Evolutionary conservation across 2,888 invertebrate species (phyloP).

Genomic region (Podabrus alpinus): DNA sequence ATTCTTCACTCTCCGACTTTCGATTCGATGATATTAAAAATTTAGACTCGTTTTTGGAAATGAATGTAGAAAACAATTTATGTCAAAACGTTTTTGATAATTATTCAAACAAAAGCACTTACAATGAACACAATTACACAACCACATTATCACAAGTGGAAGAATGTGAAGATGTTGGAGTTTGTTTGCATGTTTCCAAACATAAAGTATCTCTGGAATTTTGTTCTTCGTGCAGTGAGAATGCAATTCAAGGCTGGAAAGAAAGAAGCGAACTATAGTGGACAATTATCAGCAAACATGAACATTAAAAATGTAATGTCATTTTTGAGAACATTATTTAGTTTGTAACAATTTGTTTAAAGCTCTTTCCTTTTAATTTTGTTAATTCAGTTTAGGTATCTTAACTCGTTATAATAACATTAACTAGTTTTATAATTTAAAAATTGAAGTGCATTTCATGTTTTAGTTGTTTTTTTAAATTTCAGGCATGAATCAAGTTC

Average conservation of each 20-base stretch:
- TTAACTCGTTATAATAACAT: constrained; percentile 22
- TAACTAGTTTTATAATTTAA: constrained; percentile 6
- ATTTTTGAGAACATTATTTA: constrained; percentile 20
- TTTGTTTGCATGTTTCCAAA: constrained; percentile 63
- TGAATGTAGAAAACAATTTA: not conserved
- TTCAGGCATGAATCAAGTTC: constrained; percentile 37
- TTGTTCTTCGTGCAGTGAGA: constrained; percentile 61
- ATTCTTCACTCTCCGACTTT: constrained; percentile 6
- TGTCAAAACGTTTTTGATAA: not conserved
- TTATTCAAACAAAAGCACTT: not conserved
- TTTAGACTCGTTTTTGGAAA: not conserved
- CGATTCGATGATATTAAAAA: not conserved
- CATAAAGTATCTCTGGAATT: constrained; percentile 63
- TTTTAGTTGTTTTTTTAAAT: constrained; percentile 40
- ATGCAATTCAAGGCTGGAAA: constrained; percentile 48
- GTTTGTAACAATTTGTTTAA: constrained; percentile 21
- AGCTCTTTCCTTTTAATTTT: constrained; percentile 42
- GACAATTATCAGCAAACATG: constrained; percentile 23
- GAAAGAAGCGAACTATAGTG: constrained; percentile 16
- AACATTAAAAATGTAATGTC: constrained; percentile 47
- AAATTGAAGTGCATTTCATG: not conserved
- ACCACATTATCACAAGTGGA: not conserved
- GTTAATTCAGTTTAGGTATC: constrained; percentile 9
- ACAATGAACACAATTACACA: constrained; percentile 48
- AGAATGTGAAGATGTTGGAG: constrained; percentile 54